A percentile compares a stretch with the other conserved stretches of the same genome.
Conservation (phyloP, 2,797 vertebrate species). For the Rhinichthys osculus region DNA sequence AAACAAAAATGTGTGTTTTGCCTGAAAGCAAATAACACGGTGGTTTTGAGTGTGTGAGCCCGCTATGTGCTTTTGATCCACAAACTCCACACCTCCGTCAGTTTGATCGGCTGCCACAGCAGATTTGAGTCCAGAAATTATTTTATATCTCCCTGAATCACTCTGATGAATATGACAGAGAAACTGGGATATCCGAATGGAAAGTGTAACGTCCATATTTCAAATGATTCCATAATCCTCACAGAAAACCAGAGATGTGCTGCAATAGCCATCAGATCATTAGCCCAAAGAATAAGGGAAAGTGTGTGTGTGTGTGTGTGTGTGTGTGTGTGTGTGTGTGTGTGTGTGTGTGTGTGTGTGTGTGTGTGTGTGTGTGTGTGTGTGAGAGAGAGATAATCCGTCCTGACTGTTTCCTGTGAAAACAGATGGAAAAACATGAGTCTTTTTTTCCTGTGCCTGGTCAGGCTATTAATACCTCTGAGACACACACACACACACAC, state of each 20-base stretch:
- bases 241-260: slow-evolving; percentile 19
- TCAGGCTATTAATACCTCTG: slow-evolving; percentile 77
- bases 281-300: slow-evolving; percentile 35
- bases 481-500: slow-evolving; percentile 45
- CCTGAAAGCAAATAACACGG: slow-evolving; percentile 44
- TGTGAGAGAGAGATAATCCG: slow-evolving; percentile 76
- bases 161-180: slow-evolving; percentile 33
- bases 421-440: slow-evolving; percentile 78
- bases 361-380: slow-evolving; percentile 64
- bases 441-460: slow-evolving; percentile 71
- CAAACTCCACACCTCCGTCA: background rate
- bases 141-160: slow-evolving; percentile 22
- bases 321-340: background rate
- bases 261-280: slow-evolving; percentile 46
- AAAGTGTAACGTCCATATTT: slow-evolving; percentile 41
- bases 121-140: slow-evolving; percentile 1
- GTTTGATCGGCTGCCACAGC: slow-evolving; percentile 2
- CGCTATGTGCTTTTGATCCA: slow-evolving; percentile 19
- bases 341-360: slow-evolving; percentile 56
- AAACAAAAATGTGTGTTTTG: slow-evolving; percentile 51
- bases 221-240: slow-evolving; percentile 28
- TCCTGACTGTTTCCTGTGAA: slow-evolving; percentile 78
- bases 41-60: slow-evolving; percentile 17
- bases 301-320: too few species aligned
- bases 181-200: slow-evolving; percentile 13